A percentile compares a stretch with the other conserved stretches of the same genome.
phyloP scores from a whole-genome alignment of 2,113 vertebrate genomes.

The Leptosomus discolor region DNA sequence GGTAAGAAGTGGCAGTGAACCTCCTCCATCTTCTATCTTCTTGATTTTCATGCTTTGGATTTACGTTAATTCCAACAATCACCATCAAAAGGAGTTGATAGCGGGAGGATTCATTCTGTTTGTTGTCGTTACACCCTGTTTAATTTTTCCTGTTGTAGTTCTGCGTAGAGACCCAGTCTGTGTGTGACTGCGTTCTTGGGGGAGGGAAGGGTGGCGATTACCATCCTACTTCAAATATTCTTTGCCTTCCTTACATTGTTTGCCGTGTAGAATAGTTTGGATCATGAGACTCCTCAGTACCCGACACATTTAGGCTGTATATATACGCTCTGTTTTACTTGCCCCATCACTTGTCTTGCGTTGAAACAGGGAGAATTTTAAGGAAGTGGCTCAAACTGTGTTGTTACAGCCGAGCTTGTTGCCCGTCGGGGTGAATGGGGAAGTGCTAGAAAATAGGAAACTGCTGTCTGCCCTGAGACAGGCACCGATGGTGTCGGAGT shows the following conservation, averaged over 20 bases:
- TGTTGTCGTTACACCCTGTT: neutral
- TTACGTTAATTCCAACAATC: neutral
- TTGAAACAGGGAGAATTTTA: neutral
- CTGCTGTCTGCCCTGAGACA: neutral
- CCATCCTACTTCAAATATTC: neutral
- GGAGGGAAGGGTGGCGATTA: neutral
- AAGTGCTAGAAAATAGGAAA: neutral
- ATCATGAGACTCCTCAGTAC: neutral
- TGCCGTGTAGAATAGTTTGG: neutral
- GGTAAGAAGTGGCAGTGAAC: neutral
- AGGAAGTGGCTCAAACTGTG: neutral
- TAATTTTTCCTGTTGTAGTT: neutral
- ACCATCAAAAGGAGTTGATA: neutral
- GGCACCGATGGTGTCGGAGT: too few relatives aligned
- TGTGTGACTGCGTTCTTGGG: neutral
- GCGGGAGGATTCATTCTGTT: constrained; percentile 5
- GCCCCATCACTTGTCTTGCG: neutral
- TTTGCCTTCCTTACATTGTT: neutral
- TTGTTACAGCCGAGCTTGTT: neutral
- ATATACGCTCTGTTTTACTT: neutral
- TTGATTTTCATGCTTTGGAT: neutral
- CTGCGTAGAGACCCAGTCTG: neutral
- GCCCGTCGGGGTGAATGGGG: neutral
- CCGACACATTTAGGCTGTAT: neutral
- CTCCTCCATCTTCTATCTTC: neutral